Percentiles rank a stretch among this genome's conserved stretches.
These are phyloP conservation scores for Perdita meconis DNA, from an alignment of 2,888 invertebrate genomes.

Conservation along the genomic window DNA sequence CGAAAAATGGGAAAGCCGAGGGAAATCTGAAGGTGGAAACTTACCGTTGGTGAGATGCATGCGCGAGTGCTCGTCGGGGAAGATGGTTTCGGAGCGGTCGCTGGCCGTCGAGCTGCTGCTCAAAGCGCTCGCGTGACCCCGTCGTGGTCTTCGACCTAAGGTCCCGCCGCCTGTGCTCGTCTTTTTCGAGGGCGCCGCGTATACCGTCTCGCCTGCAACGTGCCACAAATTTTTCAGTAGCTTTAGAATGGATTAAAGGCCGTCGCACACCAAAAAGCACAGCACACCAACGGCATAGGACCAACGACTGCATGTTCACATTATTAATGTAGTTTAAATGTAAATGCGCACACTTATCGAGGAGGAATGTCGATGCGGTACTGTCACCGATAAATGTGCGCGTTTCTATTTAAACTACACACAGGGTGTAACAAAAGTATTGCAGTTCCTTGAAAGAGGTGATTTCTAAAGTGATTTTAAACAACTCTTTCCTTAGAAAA, in stretches of 20 bases:
- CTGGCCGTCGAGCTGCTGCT: constrained; percentile 84
- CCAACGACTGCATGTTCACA: too few species aligned
- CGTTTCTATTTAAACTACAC: too few species aligned
- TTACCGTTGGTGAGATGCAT: constrained; percentile 79
- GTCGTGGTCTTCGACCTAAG: constrained; percentile 85
- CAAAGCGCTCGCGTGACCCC: constrained; percentile 86
- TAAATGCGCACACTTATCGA: too few species aligned
- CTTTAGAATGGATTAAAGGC: background rate
- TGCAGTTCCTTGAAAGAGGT: too few species aligned
- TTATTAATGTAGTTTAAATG: too few species aligned
- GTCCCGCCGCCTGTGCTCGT: constrained; percentile 84
- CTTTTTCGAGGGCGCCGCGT: constrained; percentile 78
- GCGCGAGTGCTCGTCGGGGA: constrained; percentile 78
- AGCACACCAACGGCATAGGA: too few species aligned
- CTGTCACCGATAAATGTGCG: too few species aligned
- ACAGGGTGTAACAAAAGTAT: too few species aligned
- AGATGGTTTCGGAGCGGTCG: constrained; percentile 78
- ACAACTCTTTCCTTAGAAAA: too few species aligned
- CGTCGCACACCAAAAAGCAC: too few species aligned
- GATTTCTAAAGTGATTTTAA: too few species aligned
- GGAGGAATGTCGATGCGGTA: too few species aligned
- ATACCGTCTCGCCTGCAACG: constrained; percentile 76
- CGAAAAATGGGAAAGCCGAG: constrained; percentile 19
- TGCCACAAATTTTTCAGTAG: constrained; percentile 32
- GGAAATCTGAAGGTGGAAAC: constrained; percentile 24